phyloP scores from a whole-genome alignment of 2,797 vertebrate genomes.

The Manis pentadactyla region DNA sequence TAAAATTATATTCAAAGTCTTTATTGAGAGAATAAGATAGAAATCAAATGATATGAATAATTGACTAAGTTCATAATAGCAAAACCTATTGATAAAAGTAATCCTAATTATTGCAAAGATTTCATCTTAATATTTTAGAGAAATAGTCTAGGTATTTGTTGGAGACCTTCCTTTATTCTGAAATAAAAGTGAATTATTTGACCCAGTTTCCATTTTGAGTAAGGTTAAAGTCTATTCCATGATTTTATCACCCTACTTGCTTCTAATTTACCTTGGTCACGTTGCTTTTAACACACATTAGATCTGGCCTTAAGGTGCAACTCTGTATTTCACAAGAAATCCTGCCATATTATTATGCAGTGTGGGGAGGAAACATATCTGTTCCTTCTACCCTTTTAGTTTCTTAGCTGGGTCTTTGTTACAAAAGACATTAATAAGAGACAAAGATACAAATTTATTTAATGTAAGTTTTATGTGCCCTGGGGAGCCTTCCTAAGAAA shows the following conservation, averaged over 20 bases:
- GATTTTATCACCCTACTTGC: not conserved
- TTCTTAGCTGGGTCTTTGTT: not conserved
- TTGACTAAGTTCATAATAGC: not conserved
- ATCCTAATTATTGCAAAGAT: not conserved
- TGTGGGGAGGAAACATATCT: no score
- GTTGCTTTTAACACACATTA: not conserved
- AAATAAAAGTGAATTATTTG: not conserved
- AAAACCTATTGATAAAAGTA: not conserved
- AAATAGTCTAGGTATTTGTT: not conserved
- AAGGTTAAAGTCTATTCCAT: not conserved
- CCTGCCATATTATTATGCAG: not conserved
- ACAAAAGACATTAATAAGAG: not conserved
- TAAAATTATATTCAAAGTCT: not conserved
- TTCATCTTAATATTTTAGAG: not conserved
- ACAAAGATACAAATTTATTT: not conserved
- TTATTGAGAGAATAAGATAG: not conserved
- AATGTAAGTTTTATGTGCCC: not conserved
- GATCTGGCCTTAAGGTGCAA: not conserved
- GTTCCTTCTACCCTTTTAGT: not conserved
- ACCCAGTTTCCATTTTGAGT: not conserved
- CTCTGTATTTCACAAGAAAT: not conserved
- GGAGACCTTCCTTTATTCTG: not conserved
- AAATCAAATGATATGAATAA: not conserved
- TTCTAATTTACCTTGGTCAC: not conserved
- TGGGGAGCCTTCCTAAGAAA: not conserved